phyloP scores from a whole-genome alignment of 2,797 vertebrate species.

The Arnoldichthys spilopterus region DNA sequence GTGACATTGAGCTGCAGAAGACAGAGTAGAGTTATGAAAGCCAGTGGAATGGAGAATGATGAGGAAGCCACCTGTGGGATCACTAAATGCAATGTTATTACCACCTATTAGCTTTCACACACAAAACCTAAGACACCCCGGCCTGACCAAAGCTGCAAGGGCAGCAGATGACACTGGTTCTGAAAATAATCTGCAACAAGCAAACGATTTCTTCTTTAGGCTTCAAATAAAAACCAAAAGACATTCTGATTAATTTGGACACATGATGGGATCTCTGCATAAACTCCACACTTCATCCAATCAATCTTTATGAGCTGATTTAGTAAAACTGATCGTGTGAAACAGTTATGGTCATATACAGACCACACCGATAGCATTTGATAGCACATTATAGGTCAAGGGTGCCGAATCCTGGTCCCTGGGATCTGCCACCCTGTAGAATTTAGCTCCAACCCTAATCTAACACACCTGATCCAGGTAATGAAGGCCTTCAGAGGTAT shows the following conservation, averaged over 20 bases:
- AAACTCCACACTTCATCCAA: too few species aligned
- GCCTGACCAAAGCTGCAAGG: constrained; percentile 2
- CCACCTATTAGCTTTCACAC: constrained; percentile 19
- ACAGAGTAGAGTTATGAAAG: constrained; percentile 65
- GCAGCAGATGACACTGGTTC: not conserved
- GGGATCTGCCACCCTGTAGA: too few species aligned
- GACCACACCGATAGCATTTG: too few species aligned
- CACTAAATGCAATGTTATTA: constrained; percentile 24
- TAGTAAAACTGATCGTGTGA: too few species aligned
- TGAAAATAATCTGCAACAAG: constrained; percentile 2
- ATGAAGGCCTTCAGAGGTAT: too few species aligned
- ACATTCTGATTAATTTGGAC: not conserved
- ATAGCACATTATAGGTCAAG: too few species aligned
- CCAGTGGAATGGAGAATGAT: constrained; percentile 35
- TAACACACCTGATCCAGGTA: too few species aligned
- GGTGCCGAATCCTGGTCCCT: too few species aligned
- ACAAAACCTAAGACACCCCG: constrained; percentile 29
- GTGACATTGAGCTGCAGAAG: constrained; percentile 71
- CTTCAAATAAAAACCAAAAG: not conserved
- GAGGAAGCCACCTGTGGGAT: constrained; percentile 37
- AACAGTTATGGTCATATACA: too few species aligned
- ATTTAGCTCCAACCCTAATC: too few species aligned
- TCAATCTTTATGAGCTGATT: too few species aligned
- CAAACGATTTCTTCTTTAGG: not conserved
- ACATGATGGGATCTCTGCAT: not conserved